phyloP scores from a whole-genome alignment of 2,888 invertebrate genomes.

The Myopa tessellatipennis region DNA sequence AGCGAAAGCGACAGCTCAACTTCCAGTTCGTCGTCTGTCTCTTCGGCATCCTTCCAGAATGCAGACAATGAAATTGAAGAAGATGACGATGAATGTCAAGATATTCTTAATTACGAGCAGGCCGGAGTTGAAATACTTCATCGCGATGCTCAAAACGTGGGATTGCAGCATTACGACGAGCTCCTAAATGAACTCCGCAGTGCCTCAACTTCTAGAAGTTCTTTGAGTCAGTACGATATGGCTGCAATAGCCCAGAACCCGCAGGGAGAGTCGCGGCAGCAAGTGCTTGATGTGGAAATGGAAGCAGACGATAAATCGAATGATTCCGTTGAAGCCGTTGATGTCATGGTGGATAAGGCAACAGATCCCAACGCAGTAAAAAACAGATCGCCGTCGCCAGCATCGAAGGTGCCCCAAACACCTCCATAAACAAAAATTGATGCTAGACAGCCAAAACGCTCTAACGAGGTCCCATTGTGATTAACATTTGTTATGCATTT shows the following conservation, averaged over 20 bases:
- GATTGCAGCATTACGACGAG: neutral
- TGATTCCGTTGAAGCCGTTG: slow-evolving; percentile 4
- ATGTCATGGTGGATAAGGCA: neutral
- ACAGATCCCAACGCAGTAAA: neutral
- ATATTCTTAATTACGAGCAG: slow-evolving; percentile 48
- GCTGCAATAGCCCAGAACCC: slow-evolving; percentile 1
- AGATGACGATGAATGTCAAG: slow-evolving; percentile 53
- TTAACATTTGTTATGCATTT: neutral
- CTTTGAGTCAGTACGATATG: slow-evolving; percentile 52
- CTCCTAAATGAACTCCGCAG: slow-evolving; percentile 8
- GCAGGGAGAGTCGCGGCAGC: slow-evolving; percentile 31
- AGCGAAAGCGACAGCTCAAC: slow-evolving; percentile 71
- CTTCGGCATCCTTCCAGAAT: slow-evolving; percentile 56
- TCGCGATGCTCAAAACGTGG: neutral
- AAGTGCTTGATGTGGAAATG: slow-evolving; percentile 43
- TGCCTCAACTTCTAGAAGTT: slow-evolving; percentile 52
- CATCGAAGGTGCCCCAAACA: slow-evolving; percentile 8
- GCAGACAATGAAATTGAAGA: slow-evolving; percentile 53
- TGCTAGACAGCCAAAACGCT: neutral
- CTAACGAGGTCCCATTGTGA: neutral
- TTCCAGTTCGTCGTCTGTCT: slow-evolving; percentile 69
- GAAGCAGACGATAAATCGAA: slow-evolving; percentile 39
- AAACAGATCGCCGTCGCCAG: neutral
- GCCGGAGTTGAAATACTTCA: neutral
- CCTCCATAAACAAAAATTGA: neutral